Base-by-base conservation (phyloP, 2,797 vertebrate species). In the Psittacula derbiana region DNA sequence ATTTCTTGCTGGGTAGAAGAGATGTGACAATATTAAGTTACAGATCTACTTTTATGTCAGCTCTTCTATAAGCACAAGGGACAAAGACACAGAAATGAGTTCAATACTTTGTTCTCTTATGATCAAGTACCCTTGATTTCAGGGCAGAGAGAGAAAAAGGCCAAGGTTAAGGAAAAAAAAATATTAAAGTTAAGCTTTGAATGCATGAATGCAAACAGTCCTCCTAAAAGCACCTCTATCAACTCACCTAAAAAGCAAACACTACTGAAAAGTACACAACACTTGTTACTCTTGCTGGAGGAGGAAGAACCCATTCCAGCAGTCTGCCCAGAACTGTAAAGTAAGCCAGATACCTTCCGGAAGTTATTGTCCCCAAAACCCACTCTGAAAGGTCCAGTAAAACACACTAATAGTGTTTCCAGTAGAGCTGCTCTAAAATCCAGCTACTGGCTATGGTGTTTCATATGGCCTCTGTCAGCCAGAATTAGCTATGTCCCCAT, bases 1-100 rank as follows among this genome's bases (percentile, higher is more conserved):
- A 75, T 81, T 85, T 88, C 80, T 92, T 62, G 50, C 70, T 88
- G 40, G 30, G 62, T 80, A 88, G 78, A 74, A 86, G 50, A 86
- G 46, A 83, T 12, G 49, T 66, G 72, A 80, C 86, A 89, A 57
- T 72, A 85, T 6, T 76, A 80, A 94, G 74, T 72, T 43, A 86
- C 43, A 80, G 73, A 50, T 78, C 52, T 80, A 38, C 84, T 91
- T 94, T 92, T 41, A 91, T 57, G 85, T 64, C 73, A 66, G 60
- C 52, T 92, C 36, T 74, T 53, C 64, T 61, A 49, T 44, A 66
- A 84, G 92, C 69, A 71, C 36, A 75, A 40, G 66, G 50, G 72
- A 86, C 66, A 88, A 79, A 90, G 76, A 61, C 41, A 47, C 11
- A 72, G 49, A 66, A 86, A 79, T 25, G 21, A 84, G 62, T 25